phyloP scores from a whole-genome alignment of 1,140 invertebrate genomes.

The Laupala kohalensis region DNA sequence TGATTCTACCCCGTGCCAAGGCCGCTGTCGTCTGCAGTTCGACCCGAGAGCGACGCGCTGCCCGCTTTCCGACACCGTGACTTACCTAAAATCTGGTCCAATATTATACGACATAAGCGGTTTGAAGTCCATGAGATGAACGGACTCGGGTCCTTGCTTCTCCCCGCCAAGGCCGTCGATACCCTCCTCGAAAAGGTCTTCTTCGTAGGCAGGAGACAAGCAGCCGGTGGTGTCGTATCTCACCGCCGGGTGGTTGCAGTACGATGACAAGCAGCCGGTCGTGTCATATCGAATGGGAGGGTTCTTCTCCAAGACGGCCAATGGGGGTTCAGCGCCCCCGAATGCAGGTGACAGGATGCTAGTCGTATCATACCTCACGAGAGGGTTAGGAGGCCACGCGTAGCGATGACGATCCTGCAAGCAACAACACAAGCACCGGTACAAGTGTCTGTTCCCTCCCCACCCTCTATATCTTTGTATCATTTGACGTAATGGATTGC shows the following conservation, averaged over 20 bases:
- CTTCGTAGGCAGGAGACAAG: not conserved
- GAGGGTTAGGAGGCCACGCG: not conserved
- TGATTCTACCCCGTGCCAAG: no score
- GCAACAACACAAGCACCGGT: not conserved
- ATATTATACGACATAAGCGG: not conserved
- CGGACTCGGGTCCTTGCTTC: not conserved
- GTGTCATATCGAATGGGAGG: not conserved
- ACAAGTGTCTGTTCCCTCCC: no score
- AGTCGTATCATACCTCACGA: not conserved
- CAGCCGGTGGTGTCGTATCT: not conserved
- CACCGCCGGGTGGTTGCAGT: not conserved
- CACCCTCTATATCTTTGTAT: no score
- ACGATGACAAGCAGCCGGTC: not conserved
- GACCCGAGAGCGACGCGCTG: no score
- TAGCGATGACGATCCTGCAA: not conserved
- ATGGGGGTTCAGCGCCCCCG: not conserved
- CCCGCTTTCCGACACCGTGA: no score
- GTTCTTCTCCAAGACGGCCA: not conserved
- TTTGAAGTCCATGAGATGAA: not conserved
- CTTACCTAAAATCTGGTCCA: not conserved
- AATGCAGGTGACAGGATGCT: not conserved
- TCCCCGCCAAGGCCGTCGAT: not conserved
- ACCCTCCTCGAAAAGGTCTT: not conserved
- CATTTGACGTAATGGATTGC: no score
- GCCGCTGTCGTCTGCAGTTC: no score